Evolutionary conservation across 1,140 invertebrate species (phyloP).

Genomic region (Papilio aristodemus): DNA sequence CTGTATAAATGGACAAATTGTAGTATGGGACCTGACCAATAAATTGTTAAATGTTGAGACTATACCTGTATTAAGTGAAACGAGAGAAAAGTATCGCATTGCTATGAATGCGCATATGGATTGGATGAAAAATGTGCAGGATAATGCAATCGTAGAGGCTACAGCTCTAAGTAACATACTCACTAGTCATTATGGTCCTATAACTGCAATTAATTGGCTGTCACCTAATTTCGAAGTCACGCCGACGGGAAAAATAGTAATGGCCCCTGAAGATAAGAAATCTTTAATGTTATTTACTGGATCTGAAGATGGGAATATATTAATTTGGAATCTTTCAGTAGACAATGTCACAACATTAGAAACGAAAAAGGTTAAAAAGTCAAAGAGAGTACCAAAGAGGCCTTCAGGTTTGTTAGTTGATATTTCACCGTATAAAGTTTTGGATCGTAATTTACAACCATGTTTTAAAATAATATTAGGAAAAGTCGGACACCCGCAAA

Average conservation of each 20-base stretch:
- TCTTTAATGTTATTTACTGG: constrained; percentile 84
- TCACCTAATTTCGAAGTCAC: constrained; percentile 82
- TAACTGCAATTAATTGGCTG: constrained; percentile 85
- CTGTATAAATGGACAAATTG: constrained; percentile 86
- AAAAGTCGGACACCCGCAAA: constrained; percentile 67
- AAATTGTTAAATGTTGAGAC: constrained; percentile 84
- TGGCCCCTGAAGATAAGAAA: constrained; percentile 67
- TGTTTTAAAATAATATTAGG: constrained; percentile 80
- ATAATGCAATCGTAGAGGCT: constrained; percentile 80
- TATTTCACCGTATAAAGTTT: constrained; percentile 80
- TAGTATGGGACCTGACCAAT: constrained; percentile 87
- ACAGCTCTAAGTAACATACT: constrained; percentile 83
- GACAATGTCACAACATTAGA: constrained; percentile 70
- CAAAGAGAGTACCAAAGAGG: constrained; percentile 71
- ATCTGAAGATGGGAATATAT: constrained; percentile 84
- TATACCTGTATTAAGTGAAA: constrained; percentile 82
- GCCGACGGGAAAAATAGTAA: constrained; percentile 81
- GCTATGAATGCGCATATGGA: constrained; percentile 83
- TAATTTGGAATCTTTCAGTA: constrained; percentile 85
- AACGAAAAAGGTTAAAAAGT: constrained; percentile 74
- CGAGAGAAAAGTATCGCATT: constrained; percentile 82
- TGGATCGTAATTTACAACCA: constrained; percentile 83
- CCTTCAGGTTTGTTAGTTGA: constrained; percentile 81
- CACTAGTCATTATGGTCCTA: constrained; percentile 82
- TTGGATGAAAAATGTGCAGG: constrained; percentile 84